Conservation (phyloP, 2,888 invertebrate species). For the Taphrorychus bicolor region DNA sequence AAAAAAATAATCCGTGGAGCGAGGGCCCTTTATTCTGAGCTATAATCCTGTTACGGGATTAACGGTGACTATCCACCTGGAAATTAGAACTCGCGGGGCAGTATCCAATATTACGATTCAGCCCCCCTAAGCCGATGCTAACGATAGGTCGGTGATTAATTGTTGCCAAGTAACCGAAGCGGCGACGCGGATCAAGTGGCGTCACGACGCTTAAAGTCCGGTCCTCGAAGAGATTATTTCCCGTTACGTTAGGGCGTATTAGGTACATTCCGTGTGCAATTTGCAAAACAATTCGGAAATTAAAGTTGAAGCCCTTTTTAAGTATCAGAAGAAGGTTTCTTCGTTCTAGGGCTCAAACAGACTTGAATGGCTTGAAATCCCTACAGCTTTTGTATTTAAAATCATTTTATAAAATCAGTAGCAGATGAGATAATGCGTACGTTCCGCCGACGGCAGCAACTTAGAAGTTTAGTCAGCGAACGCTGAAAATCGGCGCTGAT, state of each 20-base stretch:
- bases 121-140: conserved; percentile 47
- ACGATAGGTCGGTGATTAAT: conserved; percentile 60
- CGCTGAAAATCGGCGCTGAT: no score
- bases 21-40: no score
- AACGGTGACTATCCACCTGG: conserved; percentile 21
- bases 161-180: conserved; percentile 60
- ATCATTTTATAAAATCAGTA: no score
- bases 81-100: conserved; percentile 4
- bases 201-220: conserved; percentile 42
- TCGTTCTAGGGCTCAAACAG: neutral
- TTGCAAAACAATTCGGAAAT: conserved; percentile 22
- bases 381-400: no score
- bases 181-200: conserved; percentile 57
- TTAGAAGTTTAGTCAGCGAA: no score
- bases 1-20: no score
- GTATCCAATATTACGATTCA: conserved; percentile 20
- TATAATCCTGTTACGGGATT: neutral
- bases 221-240: conserved; percentile 22
- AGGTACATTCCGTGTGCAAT: conserved; percentile 27
- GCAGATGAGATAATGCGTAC: no score
- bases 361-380: neutral
- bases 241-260: neutral
- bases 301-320: neutral
- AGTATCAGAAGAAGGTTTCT: no score
- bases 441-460: no score